These are phyloP conservation scores for Harpagifer antarcticus DNA, from an alignment of 2,797 vertebrate species.

Conservation along the genomic window DNA sequence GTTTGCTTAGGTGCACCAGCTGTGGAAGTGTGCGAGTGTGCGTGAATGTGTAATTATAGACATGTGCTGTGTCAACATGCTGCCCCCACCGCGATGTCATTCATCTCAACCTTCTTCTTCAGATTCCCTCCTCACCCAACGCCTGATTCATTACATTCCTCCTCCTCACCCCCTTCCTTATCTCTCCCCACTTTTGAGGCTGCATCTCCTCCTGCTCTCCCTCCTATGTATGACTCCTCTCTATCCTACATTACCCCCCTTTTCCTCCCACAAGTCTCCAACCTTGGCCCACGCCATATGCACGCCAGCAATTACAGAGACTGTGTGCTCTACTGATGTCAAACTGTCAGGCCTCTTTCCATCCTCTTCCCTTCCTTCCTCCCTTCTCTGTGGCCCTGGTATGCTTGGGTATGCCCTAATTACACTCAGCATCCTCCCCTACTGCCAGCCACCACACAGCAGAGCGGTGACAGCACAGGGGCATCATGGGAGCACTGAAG, in stretches of 20 bases:
- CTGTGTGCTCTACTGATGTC: constrained; percentile 68
- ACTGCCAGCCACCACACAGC: constrained; percentile 59
- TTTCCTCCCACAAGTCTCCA: constrained; percentile 41
- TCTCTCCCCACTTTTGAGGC: constrained; percentile 22
- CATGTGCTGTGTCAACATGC: constrained; percentile 63
- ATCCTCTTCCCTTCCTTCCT: constrained; percentile 21
- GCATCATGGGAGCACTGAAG: constrained; percentile 57
- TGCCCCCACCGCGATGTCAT: constrained; percentile 59
- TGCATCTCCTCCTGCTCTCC: constrained; percentile 22
- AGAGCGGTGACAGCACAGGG: constrained; percentile 67
- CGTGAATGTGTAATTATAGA: constrained; percentile 46
- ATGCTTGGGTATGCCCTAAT: constrained; percentile 72
- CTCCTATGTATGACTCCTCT: constrained; percentile 57
- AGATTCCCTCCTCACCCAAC: constrained; percentile 9
- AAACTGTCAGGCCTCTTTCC: constrained; percentile 73
- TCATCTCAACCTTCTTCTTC: constrained; percentile 49
- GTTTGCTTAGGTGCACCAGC: constrained; percentile 50
- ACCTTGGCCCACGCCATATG: constrained; percentile 42
- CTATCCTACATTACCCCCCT: constrained; percentile 36
- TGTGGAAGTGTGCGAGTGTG: constrained; percentile 30
- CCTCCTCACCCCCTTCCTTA: constrained; percentile 12
- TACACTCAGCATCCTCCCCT: constrained; percentile 67
- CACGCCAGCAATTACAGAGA: constrained; percentile 75
- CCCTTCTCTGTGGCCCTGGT: constrained; percentile 43
- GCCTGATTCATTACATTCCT: constrained; percentile 13